Conservation (phyloP, 2,113 vertebrate species). For the Nothocercus julius region DNA sequence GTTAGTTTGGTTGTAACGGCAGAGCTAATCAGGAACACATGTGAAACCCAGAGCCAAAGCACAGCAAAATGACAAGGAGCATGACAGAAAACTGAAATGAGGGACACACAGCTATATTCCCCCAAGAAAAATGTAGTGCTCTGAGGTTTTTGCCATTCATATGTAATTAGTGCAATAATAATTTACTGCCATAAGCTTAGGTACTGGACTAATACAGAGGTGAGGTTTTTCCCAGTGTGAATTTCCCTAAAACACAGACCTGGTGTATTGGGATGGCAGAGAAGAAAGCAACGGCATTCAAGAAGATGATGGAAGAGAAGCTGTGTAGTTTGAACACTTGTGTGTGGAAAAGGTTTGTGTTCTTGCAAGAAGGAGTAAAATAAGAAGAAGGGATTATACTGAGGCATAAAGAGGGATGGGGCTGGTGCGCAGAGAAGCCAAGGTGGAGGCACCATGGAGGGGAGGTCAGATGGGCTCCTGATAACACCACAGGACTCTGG, state of each 20-base stretch:
- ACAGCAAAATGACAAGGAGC: neutral
- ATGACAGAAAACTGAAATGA: neutral
- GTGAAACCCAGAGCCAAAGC: neutral
- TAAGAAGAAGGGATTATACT: neutral
- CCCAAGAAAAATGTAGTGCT: neutral
- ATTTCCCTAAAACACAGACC: neutral
- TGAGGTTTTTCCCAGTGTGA: neutral
- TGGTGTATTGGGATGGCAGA: neutral
- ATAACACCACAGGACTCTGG: neutral
- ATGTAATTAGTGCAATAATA: neutral
- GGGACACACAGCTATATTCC: neutral
- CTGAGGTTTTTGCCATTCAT: neutral
- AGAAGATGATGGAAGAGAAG: neutral
- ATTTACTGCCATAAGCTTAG: neutral
- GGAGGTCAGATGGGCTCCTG: neutral
- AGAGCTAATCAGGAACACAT: neutral
- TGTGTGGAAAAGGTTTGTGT: neutral
- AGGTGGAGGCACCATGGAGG: fast-evolving
- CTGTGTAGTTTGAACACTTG: neutral
- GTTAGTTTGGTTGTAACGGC: neutral
- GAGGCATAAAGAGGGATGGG: neutral
- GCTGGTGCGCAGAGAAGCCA: neutral
- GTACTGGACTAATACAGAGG: neutral
- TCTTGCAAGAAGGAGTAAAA: neutral
- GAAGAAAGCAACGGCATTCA: neutral